Percentiles rank a stretch among this genome's conserved stretches.
Conservation (phyloP, 2,113 vertebrate species). For the Melanocharis versteri region DNA sequence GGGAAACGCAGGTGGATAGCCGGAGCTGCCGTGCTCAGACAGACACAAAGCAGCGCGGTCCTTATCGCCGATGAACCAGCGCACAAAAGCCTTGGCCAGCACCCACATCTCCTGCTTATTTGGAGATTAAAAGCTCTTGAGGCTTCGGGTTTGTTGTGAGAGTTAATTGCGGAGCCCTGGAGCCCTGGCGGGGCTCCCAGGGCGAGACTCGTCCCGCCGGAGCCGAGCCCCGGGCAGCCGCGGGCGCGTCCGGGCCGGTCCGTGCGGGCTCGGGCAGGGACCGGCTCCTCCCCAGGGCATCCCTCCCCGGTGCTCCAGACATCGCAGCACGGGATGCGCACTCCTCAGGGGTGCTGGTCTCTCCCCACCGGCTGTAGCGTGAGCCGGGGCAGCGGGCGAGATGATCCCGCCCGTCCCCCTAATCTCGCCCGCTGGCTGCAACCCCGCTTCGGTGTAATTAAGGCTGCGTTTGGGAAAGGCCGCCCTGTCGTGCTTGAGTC, state of each 20-base stretch:
- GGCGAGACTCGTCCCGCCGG: neutral
- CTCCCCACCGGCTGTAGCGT: accelerated
- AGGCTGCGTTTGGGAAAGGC: neutral
- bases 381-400: neutral
- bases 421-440: neutral
- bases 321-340: neutral
- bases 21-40: neutral
- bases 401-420: neutral
- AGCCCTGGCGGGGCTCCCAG: neutral
- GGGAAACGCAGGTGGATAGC: neutral
- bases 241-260: neutral
- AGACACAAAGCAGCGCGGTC: neutral
- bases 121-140: constrained; percentile 7
- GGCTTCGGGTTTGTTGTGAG: constrained; percentile 49
- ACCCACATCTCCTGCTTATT: neutral
- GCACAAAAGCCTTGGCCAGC: neutral
- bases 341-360: accelerated
- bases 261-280: neutral
- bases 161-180: constrained; percentile 18
- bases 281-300: neutral
- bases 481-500: neutral
- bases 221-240: neutral
- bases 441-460: accelerated
- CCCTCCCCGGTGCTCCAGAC: neutral
- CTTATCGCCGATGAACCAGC: neutral